Base-by-base conservation (phyloP, 2,888 invertebrate genomes). In the Lucinisca nassula region DNA sequence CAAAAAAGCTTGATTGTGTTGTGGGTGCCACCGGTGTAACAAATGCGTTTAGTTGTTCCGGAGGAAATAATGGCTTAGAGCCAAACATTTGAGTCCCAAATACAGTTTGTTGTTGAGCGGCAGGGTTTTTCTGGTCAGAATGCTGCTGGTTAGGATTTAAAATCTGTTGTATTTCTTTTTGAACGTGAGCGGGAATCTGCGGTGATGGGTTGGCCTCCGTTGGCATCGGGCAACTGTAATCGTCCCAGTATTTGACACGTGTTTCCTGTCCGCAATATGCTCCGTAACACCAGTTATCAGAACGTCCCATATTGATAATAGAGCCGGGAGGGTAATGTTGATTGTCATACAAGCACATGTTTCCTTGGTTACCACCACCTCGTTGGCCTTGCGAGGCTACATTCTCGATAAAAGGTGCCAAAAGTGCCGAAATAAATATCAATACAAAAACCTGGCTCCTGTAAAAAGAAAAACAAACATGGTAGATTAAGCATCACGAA, bases 271-370 rank as follows among this genome's bases (percentile, higher is more conserved):
- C 85, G 79, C 90, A 91, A 58, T 84, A 84, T 8, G 84, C 74
- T 1, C 88, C 90, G 67, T 77, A 89, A 61, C 90, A 91, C 85
- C 87, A 86, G 30, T 84, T 80, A 3, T 67, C 45, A 0, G 82
- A 67, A n/a, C 85, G 58, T 0, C 89, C 90, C 0, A 82, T 84
- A 14, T 77, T 80, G 10, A 91, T 82, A 10, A 87, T 84, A 0
- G 82, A 45, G 0, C 89, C 89, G 4, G 82, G 76, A 24, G 86
- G 82, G 72, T 87, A 91, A 82, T 83, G 84, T 21, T 70, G 72
- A 2, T 76, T 80, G n/a, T 85, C 87, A 55, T 85, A 74, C 37
- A 89, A 82, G 58, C 90, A 91, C 27, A 27, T 30, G 3, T 4
- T 6, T 30, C 17, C 61, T 30, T 67, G 67, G 1, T 10, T 4